Base-by-base conservation (phyloP, 2,888 invertebrate species). In the Melanostoma mellinum region DNA sequence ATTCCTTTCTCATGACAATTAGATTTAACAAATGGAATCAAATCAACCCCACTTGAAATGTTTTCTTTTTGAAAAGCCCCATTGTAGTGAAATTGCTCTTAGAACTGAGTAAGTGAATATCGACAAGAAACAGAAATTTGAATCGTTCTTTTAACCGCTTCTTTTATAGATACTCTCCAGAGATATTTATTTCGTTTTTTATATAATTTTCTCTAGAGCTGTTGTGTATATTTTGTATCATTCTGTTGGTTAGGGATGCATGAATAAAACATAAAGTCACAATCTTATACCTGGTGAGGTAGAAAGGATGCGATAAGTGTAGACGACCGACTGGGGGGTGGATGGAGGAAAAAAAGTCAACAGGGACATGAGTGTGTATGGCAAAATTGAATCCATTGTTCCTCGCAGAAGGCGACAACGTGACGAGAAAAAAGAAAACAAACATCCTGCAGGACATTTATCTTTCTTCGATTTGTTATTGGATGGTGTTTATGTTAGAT, bases 361-460 rank as follows among this genome's bases (percentile, higher is more conserved):
- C 20, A 20, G 20, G 20, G 20, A 20, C 20, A 20, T 20, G 20
- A 20, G 20, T 20, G 20, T 20, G 20, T 20, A 1, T 20, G 10
- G 20, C 10, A 50, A 50, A 50, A 50, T 4, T 32, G 50, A 50
- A 50, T 42, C 42, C n/a, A 42, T 42, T 42, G 8, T 42, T 42
- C 42, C 42, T n/a, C 8, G n/a, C 42, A 42, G 42, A 3, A 42
- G 42, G 42, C 42, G 42, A 42, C 42, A 42, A 42, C 42, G 42
- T 42, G 42, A 42, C 42, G 42, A 42, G 42, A 8, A 42, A 42
- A 44, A 60, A 44, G 33, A 8, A 71, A 58, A 77, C 50, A 79
- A 78, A 79, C 73, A 65, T 85, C 80, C 79, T 76, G 63, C 71
- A 85, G 85, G 80, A 76, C 56, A 76, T 85, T 85, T 72, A 61